Evolutionary conservation across 1,140 invertebrate species (phyloP), one percentile per base, ranked within the genome.

Genomic region (Drosophila fuyamai): DNA sequence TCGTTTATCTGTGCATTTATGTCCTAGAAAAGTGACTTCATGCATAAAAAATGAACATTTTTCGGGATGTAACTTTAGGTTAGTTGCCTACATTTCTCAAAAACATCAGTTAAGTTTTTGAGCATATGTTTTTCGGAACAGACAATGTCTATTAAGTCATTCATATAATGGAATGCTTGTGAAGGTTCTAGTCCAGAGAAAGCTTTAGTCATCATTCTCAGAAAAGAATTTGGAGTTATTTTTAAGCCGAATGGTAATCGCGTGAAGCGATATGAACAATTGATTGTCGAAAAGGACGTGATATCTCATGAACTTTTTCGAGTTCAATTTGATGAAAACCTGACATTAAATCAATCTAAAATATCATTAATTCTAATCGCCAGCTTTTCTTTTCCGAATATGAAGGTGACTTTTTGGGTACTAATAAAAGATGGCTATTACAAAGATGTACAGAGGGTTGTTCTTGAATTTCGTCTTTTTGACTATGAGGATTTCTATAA

Each of bases 41-140:
- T 59, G 48, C 56, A 59, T 68, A 10, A 54, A 68, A 29, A 60
- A 68, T 46, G 23, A 54, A 54, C 50, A 60, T 55, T 68, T 68
- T 32, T 60, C 35, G 9, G 66, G 66, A 47, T 70, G 47, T 54
- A 59, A 7, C 4, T 59, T 67, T 8, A 67, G 48, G 6, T 67
- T 67, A 27, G 27, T 29, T 29, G 27, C 27, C 27, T 29, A 29
- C 44, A 56, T 36, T 41, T 27, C 0, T 63, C 40, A 32, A 71
- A 71, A 10, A 71, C 36, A 36, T 71, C 46, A 5, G 38, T 62
- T 44, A 71, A 18, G 8, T 71, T 71, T 18, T 57, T 57, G 5
- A 63, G 13, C 67, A 71, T 70, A 43, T 62, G 58, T 6, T 55
- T 55, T 14, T 51, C 48, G 5, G 29, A 51, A 62, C 27, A 29